Conservation (phyloP, 2,888 invertebrate genomes). For the Drosophila putrida region DNA sequence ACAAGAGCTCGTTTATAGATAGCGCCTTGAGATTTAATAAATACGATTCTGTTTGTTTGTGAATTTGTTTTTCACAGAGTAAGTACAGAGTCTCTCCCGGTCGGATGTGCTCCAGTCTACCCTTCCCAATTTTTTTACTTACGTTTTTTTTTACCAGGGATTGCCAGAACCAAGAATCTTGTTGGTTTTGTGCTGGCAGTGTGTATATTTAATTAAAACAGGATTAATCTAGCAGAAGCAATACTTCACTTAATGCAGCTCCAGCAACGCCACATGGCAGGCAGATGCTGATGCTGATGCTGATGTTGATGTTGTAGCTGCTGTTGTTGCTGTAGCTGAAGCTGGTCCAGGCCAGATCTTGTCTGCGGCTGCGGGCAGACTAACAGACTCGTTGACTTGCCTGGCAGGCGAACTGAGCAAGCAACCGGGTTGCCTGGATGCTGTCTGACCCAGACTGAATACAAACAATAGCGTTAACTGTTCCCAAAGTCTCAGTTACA, state of each 20-base stretch:
- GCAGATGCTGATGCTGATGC: conserved; percentile 24
- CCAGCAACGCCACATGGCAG: conserved; percentile 44
- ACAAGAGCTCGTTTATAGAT: too few species aligned
- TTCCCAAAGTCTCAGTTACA: conserved; percentile 20
- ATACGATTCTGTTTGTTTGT: too few species aligned
- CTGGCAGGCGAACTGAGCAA: conserved; percentile 30
- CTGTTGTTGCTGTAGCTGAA: conserved; percentile 23
- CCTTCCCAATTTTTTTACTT: background rate
- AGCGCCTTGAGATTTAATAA: too few species aligned
- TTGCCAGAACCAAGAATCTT: conserved; percentile 51
- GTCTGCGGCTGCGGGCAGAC: conserved; percentile 69
- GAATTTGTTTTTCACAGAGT: too few species aligned
- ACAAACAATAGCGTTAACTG: conserved; percentile 76
- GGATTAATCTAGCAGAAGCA: conserved; percentile 82
- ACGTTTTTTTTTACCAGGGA: conserved; percentile 13
- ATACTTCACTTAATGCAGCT: conserved; percentile 81
- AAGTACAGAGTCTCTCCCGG: too few species aligned
- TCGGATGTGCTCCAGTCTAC: too few species aligned
- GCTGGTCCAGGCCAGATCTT: conserved; percentile 23
- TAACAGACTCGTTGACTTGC: conserved; percentile 77
- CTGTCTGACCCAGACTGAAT: conserved; percentile 60
- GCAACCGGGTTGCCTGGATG: conserved; percentile 50
- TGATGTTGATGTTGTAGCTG: conserved; percentile 12
- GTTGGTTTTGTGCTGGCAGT: conserved; percentile 82
- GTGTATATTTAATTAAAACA: conserved; percentile 82